Conservation (phyloP, 2,113 vertebrate genomes). For the Sorex fumeus region DNA sequence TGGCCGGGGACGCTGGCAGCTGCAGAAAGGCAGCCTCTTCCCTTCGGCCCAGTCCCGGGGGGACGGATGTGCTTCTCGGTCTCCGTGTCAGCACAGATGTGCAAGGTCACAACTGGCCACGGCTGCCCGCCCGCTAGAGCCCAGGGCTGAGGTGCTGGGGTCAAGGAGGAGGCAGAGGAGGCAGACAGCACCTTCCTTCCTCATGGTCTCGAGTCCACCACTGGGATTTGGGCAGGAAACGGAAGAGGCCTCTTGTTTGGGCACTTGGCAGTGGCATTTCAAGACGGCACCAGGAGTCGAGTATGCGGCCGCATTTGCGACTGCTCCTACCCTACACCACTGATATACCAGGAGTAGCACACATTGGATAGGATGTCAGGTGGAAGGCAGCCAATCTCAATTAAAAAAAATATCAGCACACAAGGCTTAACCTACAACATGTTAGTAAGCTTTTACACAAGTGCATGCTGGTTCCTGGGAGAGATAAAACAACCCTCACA, state of each 20-base stretch:
- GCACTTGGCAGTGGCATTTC: background rate
- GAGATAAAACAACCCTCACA: too few species aligned
- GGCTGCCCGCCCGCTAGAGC: background rate
- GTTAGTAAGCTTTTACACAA: too few species aligned
- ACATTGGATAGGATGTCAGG: too few species aligned
- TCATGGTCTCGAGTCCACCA: background rate
- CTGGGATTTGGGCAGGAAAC: background rate
- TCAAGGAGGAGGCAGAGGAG: background rate
- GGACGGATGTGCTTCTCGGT: constrained; percentile 51
- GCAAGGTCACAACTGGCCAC: background rate
- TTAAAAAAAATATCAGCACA: too few species aligned
- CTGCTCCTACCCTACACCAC: too few species aligned
- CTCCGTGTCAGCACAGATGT: background rate
- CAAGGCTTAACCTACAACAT: too few species aligned
- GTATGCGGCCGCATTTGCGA: too few species aligned
- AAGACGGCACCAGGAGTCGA: background rate
- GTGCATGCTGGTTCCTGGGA: too few species aligned
- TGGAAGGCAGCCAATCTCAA: too few species aligned
- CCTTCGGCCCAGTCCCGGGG: constrained; percentile 54
- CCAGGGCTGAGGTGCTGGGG: background rate
- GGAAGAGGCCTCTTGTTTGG: background rate
- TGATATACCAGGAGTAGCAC: too few species aligned
- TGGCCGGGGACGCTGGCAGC: constrained; percentile 73
- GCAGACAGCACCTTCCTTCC: background rate
- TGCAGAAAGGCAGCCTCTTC: constrained; percentile 24